Percentiles rank a stretch among this genome's conserved stretches.
Conservation (phyloP, 2,113 vertebrate species). For the Tichodroma muraria region DNA sequence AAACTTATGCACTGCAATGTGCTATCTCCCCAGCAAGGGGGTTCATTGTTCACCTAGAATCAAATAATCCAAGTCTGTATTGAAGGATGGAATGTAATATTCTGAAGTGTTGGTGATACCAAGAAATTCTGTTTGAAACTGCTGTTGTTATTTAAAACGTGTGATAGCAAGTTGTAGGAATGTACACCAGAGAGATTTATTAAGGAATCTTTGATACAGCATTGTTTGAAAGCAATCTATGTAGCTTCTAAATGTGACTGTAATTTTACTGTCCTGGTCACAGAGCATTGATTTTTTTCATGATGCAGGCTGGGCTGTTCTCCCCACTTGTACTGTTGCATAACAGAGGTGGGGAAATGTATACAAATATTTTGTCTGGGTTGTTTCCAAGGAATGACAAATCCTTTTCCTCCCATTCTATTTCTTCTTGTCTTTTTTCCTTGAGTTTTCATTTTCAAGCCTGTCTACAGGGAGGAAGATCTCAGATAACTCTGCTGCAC, state of each 20-base stretch:
- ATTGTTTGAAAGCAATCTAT: background rate
- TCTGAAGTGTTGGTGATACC: background rate
- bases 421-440: background rate
- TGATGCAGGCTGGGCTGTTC: background rate
- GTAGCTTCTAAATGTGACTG: background rate
- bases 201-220: background rate
- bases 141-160: background rate
- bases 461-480: background rate
- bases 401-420: background rate
- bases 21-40: background rate
- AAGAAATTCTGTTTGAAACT: background rate
- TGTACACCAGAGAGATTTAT: background rate
- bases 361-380: background rate
- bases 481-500: background rate
- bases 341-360: background rate
- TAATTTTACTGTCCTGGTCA: background rate
- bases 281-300: background rate
- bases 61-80: background rate
- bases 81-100: background rate
- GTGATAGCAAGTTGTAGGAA: background rate
- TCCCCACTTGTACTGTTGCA: background rate
- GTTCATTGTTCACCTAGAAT: background rate
- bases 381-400: background rate
- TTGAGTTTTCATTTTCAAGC: background rate
- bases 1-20: fast-evolving